These are phyloP conservation scores for Percina caprodes DNA, from an alignment of 2,113 vertebrate genomes.

Conservation along the genomic window DNA sequence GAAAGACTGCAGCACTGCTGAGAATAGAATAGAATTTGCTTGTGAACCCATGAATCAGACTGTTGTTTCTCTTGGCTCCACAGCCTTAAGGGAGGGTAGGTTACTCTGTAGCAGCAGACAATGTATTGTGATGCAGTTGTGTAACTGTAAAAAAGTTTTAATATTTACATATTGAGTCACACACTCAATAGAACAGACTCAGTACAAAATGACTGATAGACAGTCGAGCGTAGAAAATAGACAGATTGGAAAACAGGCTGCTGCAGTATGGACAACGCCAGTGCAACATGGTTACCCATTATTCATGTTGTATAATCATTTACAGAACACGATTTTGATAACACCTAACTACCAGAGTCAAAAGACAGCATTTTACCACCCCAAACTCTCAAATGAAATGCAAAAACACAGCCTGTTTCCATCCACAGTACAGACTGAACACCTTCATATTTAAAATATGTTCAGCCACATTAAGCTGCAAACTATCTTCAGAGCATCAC, in stretches of 20 bases:
- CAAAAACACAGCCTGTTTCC: conserved; percentile 1
- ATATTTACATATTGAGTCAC: conserved; percentile 8
- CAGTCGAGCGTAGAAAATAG: not conserved
- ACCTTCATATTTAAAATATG: conserved; percentile 35
- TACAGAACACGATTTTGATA: not conserved
- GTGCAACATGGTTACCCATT: conserved; percentile 14
- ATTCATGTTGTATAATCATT: conserved; percentile 22
- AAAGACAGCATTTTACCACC: not conserved
- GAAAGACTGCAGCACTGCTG: conserved; percentile 38
- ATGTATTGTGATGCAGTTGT: conserved; percentile 9
- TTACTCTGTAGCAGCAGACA: not conserved
- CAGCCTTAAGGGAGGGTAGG: conserved; percentile 13
- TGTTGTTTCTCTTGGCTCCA: conserved; percentile 63
- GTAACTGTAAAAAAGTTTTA: conserved; percentile 15
- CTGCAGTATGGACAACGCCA: conserved; percentile 15
- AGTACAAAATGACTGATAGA: conserved; percentile 10
- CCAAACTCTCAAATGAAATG: conserved; percentile 3
- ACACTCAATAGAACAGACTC: too few species aligned
- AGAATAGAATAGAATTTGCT: conserved; percentile 61
- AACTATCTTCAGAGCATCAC: conserved; percentile 34
- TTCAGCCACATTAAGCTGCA: conserved; percentile 18
- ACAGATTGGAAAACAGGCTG: conserved; percentile 64
- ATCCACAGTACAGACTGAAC: conserved; percentile 3
- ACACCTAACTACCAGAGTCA: not conserved
- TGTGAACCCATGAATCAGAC: conserved; percentile 62